Base-by-base conservation (phyloP, 2,113 vertebrate species). In the Ancistrus triradiatus region DNA sequence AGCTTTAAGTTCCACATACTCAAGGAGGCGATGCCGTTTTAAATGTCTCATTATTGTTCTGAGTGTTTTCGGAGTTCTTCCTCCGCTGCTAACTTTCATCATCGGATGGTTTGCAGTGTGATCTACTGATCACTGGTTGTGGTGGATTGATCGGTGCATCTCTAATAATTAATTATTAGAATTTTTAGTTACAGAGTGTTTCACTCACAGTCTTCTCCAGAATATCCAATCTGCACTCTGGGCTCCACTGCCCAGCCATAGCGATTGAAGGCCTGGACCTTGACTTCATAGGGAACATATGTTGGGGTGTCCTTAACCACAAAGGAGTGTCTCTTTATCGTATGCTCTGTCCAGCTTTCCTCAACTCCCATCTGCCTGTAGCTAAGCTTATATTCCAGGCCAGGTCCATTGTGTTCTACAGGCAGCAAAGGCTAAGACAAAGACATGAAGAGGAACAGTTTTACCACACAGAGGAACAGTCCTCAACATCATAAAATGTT, bases 191-290 rank as follows among this genome's bases (percentile, higher is more conserved):
- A n/a, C n/a, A n/a, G n/a, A n/a, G 10, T 57, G 38, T 18, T 25
- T 31, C 9, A 86, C 92, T 93, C 77, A 98, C 96, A 76, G 3
- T 98, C 96, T 78, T 97, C 96, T 71, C 94, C 95, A 1, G 96
- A 97, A 69, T 94, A 95, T 0, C 93, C 92, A 0, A 84, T 85
- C 51, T 90, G 82, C 6, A 88, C 1, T 13, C 83, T 87, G 0
- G 96, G 94, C 0, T 91, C 90, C 0, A 95, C 94, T 6, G 90
- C 94, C 9, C 86, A 81, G 4, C 95, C 95, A 0, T 92, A 66
- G 15, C 81, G 82, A 65, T 98, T 98, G 19, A 89, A 73, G 1
- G 92, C 91, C 73, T 95, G 96, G 28, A 98, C 88, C 71, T 91
- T 91, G 74, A 98, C 86, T 69, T 98, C 94, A 0, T 94, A 98